Evolutionary conservation across 2,113 vertebrate species (phyloP).

Genomic region (Phoenicopterus ruber): DNA sequence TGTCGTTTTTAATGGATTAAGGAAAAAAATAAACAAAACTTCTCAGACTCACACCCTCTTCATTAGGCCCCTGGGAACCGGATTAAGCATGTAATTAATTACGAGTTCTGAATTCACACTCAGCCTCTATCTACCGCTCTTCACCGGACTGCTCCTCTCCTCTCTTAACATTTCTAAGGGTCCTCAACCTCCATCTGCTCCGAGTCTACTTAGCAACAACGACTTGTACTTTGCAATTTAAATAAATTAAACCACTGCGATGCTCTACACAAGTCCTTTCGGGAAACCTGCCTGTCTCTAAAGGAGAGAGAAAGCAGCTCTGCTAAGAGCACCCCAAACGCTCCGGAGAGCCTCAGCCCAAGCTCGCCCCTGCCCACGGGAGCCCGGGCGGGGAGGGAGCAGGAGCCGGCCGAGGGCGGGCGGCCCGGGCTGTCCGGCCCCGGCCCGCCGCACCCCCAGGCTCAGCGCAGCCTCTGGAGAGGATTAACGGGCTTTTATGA

Average conservation of each 20-base stretch:
- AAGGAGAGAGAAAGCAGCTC: neutral
- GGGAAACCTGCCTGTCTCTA: neutral
- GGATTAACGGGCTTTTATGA: neutral
- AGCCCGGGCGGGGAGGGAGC: neutral
- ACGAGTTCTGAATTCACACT: neutral
- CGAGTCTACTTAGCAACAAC: neutral
- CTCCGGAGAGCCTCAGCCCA: neutral
- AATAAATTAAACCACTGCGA: neutral
- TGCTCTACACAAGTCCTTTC: no score
- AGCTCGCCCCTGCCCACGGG: neutral
- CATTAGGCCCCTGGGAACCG: conserved; percentile 29
- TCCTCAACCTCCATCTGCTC: neutral
- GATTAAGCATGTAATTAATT: conserved; percentile 41
- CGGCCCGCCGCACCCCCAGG: no score
- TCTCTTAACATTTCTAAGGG: neutral
- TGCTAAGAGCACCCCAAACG: neutral
- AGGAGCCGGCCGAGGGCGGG: neutral
- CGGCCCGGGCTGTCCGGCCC: neutral
- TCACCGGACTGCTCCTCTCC: neutral
- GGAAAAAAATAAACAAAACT: neutral
- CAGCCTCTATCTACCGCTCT: neutral
- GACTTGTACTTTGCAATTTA: neutral
- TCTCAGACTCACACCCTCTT: neutral
- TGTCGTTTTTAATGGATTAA: neutral
- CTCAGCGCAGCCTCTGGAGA: neutral